Evolutionary conservation across 2,113 vertebrate genomes (phyloP).

Genomic region (Rhombomys opimus): DNA sequence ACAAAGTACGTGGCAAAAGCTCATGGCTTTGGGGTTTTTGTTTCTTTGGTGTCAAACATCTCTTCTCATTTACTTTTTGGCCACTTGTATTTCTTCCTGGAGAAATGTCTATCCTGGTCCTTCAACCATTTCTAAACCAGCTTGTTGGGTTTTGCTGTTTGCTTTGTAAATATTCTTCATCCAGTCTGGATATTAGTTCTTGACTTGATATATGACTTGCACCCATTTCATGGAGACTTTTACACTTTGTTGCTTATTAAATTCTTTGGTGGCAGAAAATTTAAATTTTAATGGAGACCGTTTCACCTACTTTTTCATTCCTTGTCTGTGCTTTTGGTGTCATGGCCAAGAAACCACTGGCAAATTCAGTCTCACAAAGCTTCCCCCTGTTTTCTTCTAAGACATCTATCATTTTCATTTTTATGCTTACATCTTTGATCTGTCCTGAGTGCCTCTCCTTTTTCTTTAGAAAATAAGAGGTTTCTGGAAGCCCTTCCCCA

Average conservation of each 20-base stretch:
- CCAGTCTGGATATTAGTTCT: background rate
- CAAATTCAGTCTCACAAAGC: background rate
- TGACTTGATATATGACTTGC: background rate
- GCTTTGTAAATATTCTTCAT: background rate
- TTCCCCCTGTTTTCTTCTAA: background rate
- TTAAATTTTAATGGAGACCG: background rate
- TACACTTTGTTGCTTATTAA: background rate
- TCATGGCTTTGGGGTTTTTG: background rate
- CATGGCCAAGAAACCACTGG: background rate
- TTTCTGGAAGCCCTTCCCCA: background rate
- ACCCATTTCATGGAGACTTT: background rate
- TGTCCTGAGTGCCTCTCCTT: background rate
- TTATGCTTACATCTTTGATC: background rate
- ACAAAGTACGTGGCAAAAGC: no score
- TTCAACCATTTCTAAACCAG: background rate
- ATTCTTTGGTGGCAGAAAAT: background rate
- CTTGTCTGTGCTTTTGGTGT: background rate
- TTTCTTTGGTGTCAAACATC: background rate
- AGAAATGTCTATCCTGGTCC: background rate
- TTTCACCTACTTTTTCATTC: background rate
- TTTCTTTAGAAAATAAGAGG: slow-evolving; percentile 5
- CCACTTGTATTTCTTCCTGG: background rate
- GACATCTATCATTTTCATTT: background rate
- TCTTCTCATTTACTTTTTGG: background rate
- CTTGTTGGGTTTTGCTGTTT: background rate